phyloP scores from a whole-genome alignment of 2,797 vertebrate species.

The Chaetodon trifasciatus region DNA sequence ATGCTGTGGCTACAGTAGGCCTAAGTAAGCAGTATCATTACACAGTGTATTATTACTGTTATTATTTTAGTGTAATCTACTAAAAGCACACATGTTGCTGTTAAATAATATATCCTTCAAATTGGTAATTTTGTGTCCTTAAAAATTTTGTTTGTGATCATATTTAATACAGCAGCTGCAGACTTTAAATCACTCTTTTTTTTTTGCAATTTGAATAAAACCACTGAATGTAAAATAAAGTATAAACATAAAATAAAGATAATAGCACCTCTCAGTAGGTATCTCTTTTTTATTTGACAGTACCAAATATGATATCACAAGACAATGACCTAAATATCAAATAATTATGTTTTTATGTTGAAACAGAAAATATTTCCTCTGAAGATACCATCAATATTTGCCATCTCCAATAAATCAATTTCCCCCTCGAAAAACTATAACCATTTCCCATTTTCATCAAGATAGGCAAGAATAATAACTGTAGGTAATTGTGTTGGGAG shows the following conservation, averaged over 20 bases:
- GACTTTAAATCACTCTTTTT: background rate
- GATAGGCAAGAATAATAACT: slow-evolving; percentile 46
- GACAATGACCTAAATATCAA: slow-evolving; percentile 1
- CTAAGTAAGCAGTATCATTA: background rate
- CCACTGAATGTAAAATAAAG: too few species aligned
- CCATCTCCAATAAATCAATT: slow-evolving; percentile 15
- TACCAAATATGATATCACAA: background rate
- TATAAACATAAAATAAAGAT: background rate
- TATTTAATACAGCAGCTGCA: background rate
- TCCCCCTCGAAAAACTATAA: slow-evolving; percentile 6
- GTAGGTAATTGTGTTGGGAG: slow-evolving; percentile 50
- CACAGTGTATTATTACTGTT: background rate
- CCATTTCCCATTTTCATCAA: slow-evolving; percentile 50
- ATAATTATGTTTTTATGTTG: slow-evolving; percentile 14
- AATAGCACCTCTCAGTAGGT: background rate
- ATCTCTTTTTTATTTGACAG: slow-evolving; percentile 3
- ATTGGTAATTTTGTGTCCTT: background rate
- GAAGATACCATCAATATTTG: slow-evolving; percentile 29
- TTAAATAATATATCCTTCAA: background rate
- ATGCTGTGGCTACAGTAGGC: background rate
- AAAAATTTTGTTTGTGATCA: background rate
- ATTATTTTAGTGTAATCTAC: background rate
- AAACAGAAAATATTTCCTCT: slow-evolving; percentile 22
- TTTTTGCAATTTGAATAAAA: background rate
- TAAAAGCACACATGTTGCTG: background rate